phyloP scores from a whole-genome alignment of 2,888 invertebrate genomes.

The Cerceris rybyensis region DNA sequence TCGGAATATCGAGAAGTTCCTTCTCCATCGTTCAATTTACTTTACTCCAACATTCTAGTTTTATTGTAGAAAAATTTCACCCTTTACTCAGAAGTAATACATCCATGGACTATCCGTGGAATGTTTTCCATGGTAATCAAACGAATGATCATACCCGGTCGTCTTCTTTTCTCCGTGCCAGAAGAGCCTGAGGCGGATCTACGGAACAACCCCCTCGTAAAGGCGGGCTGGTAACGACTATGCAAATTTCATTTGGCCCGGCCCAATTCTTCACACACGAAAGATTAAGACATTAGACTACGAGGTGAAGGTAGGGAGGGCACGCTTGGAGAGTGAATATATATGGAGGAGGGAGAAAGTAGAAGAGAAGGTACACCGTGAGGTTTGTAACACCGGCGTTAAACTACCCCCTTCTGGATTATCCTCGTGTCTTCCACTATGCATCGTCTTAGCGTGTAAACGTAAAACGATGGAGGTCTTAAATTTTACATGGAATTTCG shows the following conservation, averaged over 20 bases:
- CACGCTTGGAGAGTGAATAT: constrained; percentile 53
- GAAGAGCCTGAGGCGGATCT: constrained; percentile 56
- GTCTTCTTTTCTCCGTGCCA: constrained; percentile 56
- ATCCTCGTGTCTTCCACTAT: constrained; percentile 52
- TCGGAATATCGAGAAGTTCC: too few species aligned
- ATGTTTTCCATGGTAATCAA: constrained; percentile 61
- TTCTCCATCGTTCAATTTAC: too few species aligned
- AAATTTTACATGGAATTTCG: constrained; percentile 51
- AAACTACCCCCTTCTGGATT: constrained; percentile 56
- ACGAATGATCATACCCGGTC: constrained; percentile 42
- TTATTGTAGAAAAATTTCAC: too few species aligned
- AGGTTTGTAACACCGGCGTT: constrained; percentile 39
- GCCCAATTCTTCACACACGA: constrained; percentile 74
- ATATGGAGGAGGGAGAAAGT: constrained; percentile 35
- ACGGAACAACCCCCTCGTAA: constrained; percentile 61
- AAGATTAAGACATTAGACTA: constrained; percentile 76
- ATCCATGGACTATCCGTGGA: constrained; percentile 5
- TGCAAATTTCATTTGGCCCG: constrained; percentile 75
- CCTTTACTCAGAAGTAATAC: background rate
- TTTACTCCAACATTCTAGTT: too few species aligned
- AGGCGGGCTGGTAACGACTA: constrained; percentile 73
- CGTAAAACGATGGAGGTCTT: constrained; percentile 49
- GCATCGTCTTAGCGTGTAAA: constrained; percentile 56
- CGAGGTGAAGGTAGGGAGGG: constrained; percentile 32
- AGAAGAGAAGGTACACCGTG: constrained; percentile 38